phyloP scores from a whole-genome alignment of 2,797 vertebrate species.

The Eulemur mongoz region DNA sequence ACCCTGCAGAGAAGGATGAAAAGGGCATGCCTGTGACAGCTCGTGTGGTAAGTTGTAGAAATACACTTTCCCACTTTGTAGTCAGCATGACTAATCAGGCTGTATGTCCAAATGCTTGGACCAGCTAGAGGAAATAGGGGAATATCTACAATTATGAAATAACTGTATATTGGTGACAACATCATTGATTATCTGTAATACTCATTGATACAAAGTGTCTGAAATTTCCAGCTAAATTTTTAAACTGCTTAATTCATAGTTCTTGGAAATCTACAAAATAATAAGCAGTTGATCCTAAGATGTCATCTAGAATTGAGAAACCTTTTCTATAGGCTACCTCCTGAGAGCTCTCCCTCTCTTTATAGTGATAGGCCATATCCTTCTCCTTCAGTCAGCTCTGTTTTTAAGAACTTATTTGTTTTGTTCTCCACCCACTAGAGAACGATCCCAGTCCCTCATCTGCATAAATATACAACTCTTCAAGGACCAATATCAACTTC shows the following conservation, averaged over 20 bases:
- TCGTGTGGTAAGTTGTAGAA: constrained; percentile 91
- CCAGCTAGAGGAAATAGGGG: neutral
- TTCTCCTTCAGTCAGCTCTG: neutral
- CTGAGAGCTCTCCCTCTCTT: neutral
- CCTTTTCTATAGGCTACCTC: neutral
- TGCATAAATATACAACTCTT: neutral
- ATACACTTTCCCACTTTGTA: fast-evolving
- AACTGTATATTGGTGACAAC: neutral
- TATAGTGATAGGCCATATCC: neutral
- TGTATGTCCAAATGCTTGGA: neutral
- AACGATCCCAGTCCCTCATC: neutral
- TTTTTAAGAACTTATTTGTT: neutral
- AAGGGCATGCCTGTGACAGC: constrained; percentile 94
- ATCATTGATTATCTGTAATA: neutral
- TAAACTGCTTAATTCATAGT: neutral
- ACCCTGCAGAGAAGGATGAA: constrained; percentile 94
- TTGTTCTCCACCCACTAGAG: neutral
- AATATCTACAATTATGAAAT: neutral
- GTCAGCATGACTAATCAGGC: neutral
- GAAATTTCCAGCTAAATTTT: neutral
- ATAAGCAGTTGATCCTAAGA: neutral
- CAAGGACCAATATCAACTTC: neutral
- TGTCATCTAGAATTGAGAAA: neutral
- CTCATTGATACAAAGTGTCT: neutral
- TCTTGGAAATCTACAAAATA: neutral